Evolutionary conservation across 2,888 invertebrate species (phyloP), one percentile per base, ranked within the genome.

Genomic region (Eremobia ochroleuca): DNA sequence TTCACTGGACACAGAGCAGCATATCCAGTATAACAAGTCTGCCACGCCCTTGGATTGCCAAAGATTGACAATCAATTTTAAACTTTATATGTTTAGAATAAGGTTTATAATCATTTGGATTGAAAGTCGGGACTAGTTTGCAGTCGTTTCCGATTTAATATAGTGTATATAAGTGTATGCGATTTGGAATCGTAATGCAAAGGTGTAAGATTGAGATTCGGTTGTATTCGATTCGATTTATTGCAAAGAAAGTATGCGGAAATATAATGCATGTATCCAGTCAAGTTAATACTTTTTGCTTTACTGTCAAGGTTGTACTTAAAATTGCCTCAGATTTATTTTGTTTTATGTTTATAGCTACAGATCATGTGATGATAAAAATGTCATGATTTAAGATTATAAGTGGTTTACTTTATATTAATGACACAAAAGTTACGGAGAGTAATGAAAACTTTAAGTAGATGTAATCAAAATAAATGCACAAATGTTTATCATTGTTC

Each of bases 211-310:
- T 75, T 75, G 65, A 28, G 13, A 75, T 75, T 75, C 1, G 0
- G 6, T 43, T 69, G 31, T 21, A 21, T 28, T 34, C 21, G 4
- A 49, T 49, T 61, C 4, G 3, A 34, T 28, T 28, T 8, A 52
- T 67, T 79, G 49, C 62, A 71, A 73, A 68, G 59, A 79, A 84
- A 73, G 72, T 58, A 88, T 82, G 80, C 89, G 87, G 89, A 87
- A 88, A 77, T 85, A 28, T 40, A 77, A 68, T 61, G 52, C 55
- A 84, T 66, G 25, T 65, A 49, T 84, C 43, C 61, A 74, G 58
- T 59, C 67, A 73, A 73, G 58, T 64, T 64, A 67, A 37, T 70
- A 37, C 66, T 25, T 70, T 81, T 73, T 77, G 55, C 55, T 77
- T 64, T 55, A 62, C 59, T 58, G 18, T 79, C 80, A 87, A 84